Evolutionary conservation across 2,888 invertebrate genomes (phyloP).

Genomic region (Epinotia brunnichana): DNA sequence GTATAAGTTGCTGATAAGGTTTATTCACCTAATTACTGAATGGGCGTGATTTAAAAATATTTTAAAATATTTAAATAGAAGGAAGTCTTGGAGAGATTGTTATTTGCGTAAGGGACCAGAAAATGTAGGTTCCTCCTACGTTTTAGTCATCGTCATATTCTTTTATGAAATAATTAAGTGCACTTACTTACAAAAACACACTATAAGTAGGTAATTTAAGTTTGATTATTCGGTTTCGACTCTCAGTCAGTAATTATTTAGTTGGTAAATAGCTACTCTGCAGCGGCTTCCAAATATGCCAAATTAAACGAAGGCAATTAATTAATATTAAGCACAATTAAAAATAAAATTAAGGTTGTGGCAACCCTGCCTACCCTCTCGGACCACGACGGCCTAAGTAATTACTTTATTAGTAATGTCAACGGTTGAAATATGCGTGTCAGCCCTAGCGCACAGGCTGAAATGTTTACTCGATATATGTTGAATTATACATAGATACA

Average conservation of each 20-base stretch:
- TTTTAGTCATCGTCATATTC: neutral
- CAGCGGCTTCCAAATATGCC: neutral
- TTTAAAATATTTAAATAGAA: slow-evolving; percentile 3
- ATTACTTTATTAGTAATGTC: slow-evolving; percentile 70
- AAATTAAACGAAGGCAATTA: neutral
- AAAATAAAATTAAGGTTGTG: slow-evolving; percentile 38
- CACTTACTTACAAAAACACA: neutral
- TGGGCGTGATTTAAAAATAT: slow-evolving; percentile 32
- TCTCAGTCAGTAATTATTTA: neutral
- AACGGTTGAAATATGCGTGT: slow-evolving; percentile 58
- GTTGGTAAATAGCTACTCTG: slow-evolving; percentile 4
- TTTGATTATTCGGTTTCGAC: neutral
- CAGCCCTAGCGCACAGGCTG: slow-evolving; percentile 21
- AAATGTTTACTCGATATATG: neutral
- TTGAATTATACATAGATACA: no score
- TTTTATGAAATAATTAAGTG: neutral
- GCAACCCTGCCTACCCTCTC: slow-evolving; percentile 47
- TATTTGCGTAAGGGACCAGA: neutral
- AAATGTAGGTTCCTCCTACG: neutral
- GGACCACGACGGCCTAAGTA: slow-evolving; percentile 56
- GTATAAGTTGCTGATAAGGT: slow-evolving; percentile 37
- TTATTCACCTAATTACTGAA: slow-evolving; percentile 44
- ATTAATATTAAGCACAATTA: neutral
- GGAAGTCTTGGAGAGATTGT: slow-evolving; percentile 3
- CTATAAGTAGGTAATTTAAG: no score